Base-by-base conservation (phyloP, 2,888 invertebrate genomes). In the Ephialtes manifestator region DNA sequence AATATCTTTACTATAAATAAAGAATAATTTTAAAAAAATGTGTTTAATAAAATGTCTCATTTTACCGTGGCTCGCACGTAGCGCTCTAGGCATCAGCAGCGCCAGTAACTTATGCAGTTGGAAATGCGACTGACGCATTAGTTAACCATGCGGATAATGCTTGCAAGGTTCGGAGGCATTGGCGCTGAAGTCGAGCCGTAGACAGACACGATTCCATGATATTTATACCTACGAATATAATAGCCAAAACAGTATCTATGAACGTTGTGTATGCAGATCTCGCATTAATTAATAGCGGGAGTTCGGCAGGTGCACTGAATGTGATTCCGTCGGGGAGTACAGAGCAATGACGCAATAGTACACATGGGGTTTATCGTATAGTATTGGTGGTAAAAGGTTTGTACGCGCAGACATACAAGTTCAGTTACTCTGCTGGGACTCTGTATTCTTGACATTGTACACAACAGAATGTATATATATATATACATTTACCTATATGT, bases 271-370 rank as follows among this genome's bases (percentile, higher is more conserved):
- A 51, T 51, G 58, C 28, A 15, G 24, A 24, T 28, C 58, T 58
- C 15, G 28, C 13, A 15, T 28, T 58, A 28, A 58, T 28, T 58
- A 58, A 58, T 28, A 58, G 11, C 24, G 13, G 18, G 18, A 58
- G 28, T 58, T 58, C 58, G 58, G 28, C 58, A 58, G 58, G 58
- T 58, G 58, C 24, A 11, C 28, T 13, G 24, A 58, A 58, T 58
- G 28, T 58, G 58, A 58, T 58, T 58, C 28, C 28, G 28, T 58
- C 28, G 58, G 4, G 28, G 58, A 58, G 58, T 28, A 28, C 58
- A 58, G 11, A 58, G 15, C 13, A 58, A 28, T 18, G 51, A 51
- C 18, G 18, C n/a, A 18, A 8, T 51, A 39, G 48, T 15, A 51
- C 15, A 51, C 51, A 51, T 51, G n/a, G 51, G 51, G 18, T 1